These are phyloP conservation scores for Drosophila algonquin DNA, from an alignment of 2,888 invertebrate genomes.

Conservation along the genomic window DNA sequence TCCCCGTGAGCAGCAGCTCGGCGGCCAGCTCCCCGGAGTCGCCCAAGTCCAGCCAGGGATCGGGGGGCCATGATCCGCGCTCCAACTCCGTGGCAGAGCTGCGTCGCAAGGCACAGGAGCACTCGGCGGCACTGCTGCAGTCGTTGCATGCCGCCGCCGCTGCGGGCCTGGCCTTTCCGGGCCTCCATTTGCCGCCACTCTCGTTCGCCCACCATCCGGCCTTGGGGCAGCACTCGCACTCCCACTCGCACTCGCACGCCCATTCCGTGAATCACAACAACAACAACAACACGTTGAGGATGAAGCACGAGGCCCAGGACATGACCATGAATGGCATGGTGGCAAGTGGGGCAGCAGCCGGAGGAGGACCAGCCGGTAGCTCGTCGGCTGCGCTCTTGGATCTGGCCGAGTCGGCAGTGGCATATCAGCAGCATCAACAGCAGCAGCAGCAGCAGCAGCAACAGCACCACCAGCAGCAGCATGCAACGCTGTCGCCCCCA, in stretches of 20 bases:
- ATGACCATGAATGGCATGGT: conserved; percentile 83
- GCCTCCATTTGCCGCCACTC: conserved; percentile 84
- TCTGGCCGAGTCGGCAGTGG: conserved; percentile 66
- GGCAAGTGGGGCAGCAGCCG: conserved; percentile 9
- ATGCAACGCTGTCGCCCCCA: conserved; percentile 76
- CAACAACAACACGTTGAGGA: conserved; percentile 74
- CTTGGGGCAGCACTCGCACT: conserved; percentile 59
- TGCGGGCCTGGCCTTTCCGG: conserved; percentile 84
- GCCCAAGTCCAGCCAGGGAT: conserved; percentile 68
- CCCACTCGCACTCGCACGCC: neutral
- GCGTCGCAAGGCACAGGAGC: conserved; percentile 96
- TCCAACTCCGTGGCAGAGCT: conserved; percentile 96
- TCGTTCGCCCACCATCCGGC: conserved; percentile 83
- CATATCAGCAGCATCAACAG: conserved; percentile 74
- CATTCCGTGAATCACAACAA: conserved; percentile 59
- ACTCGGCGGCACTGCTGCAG: conserved; percentile 94
- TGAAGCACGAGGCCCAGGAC: conserved; percentile 83
- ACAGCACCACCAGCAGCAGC: conserved; percentile 58
- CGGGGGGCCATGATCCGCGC: conserved; percentile 86
- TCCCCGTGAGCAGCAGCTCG: conserved; percentile 78
- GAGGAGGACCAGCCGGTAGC: conserved; percentile 28
- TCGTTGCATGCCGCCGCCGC: conserved; percentile 87
- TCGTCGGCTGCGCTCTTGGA: conserved; percentile 66
- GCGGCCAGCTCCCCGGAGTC: conserved; percentile 82
- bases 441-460: conserved; percentile 65